Evolutionary conservation across 1,140 invertebrate species (phyloP), one percentile per base, ranked within the genome.

Genomic region (Drosophila carrolli): DNA sequence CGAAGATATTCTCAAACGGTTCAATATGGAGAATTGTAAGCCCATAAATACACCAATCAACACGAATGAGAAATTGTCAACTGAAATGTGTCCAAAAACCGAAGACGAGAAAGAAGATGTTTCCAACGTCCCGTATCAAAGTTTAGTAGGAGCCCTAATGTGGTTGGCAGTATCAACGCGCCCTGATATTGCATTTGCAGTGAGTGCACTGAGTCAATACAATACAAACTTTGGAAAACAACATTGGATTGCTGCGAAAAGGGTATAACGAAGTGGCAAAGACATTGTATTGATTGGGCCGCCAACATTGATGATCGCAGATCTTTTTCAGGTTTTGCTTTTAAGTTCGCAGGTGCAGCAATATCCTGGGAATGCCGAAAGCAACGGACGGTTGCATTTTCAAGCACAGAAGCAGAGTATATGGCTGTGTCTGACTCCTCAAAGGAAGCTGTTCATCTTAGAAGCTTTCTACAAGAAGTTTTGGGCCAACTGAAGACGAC

Each of bases 291-390:
- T 40, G 38, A 40, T 13, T 40, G 38, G 38, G 38, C 38, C 13
- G 38, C 38, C 38, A 40, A 40, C 6, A 40, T 40, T 40, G 13
- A 40, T n/a, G 38, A 40, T 40, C 38, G 38, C 38, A n/a, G 13
- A 40, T 40, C 38, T 40, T 40, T 40, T 40, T 40, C 44, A 47
- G 46, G 46, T 13, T 47, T 47, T 27, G 46, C 46, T 47, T 47
- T 46, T 11, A 47, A 47, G 46, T 27, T 47, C 19, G 19, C 19
- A 27, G 11, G 44, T 47, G 57, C 51, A 38, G 56, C 68, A 44
- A 50, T 93, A 27, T 77, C 89, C 44, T 94, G 93, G 93, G 76
- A 78, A 44, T 89, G 81, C 11, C 83, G 85, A 41, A 93, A 93
- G 63, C 94, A 94, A 89, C 59, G 73, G 53, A 90, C 86, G 16